Conservation (phyloP, 2,113 vertebrate genomes). For the Helogale parvula region DNA sequence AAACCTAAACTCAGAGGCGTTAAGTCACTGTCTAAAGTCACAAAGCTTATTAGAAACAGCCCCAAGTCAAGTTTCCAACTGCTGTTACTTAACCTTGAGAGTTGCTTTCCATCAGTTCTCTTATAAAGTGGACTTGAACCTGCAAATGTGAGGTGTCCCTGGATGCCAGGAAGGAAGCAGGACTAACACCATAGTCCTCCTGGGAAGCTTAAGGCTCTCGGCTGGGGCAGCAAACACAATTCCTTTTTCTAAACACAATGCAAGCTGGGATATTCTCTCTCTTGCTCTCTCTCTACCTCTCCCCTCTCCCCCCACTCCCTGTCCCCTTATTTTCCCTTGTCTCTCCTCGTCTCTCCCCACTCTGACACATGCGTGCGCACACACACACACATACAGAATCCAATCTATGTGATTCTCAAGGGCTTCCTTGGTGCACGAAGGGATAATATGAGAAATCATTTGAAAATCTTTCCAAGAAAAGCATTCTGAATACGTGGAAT, state of each 20-base stretch:
- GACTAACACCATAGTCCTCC: not conserved
- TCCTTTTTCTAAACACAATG: not conserved
- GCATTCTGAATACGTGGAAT: not conserved
- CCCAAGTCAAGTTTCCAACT: constrained; percentile 30
- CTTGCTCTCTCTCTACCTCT: not conserved
- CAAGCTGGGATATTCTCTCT: not conserved
- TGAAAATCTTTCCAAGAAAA: not conserved
- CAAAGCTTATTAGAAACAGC: constrained; percentile 44
- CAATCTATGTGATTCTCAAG: not conserved
- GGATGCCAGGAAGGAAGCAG: not conserved
- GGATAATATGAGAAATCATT: not conserved
- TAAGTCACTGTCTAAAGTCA: constrained; percentile 62
- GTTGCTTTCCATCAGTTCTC: not conserved
- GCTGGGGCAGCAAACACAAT: not conserved
- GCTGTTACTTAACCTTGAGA: constrained; percentile 51
- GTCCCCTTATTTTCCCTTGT: not conserved
- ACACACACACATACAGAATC: not conserved
- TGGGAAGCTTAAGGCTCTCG: not conserved
- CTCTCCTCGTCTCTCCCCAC: not conserved
- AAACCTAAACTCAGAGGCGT: constrained; percentile 55
- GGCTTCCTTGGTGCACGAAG: not conserved
- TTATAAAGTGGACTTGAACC: constrained; percentile 19
- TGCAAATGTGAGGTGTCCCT: constrained; percentile 2
- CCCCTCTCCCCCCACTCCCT: not conserved
- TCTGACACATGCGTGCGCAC: not conserved